Evolutionary conservation across 2,888 invertebrate species (phyloP), one percentile per base, ranked within the genome.

Genomic region (Patella depressa): DNA sequence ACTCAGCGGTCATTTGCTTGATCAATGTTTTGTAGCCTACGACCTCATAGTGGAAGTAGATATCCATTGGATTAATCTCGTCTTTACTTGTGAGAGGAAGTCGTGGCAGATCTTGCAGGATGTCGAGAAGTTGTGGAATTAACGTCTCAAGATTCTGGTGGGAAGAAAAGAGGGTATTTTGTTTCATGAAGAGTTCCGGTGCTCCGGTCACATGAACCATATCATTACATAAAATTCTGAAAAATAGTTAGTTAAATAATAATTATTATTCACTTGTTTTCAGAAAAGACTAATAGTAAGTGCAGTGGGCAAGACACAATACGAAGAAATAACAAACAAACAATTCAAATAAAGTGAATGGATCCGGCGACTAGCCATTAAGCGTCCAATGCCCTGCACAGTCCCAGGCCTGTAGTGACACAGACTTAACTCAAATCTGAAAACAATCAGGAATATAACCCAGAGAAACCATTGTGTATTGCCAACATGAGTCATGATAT

Each of bases 41-140:
- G 17, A 86, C 84, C 81, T 90, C 89, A 29, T 84, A 86, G 74
- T 88, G 86, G 45, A 88, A 79, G 85, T 89, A 89, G 0, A 84
- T 76, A 53, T 90, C 89, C 59, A 88, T 78, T 3, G 89, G 89
- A 81, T 88, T 85, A 72, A 88, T 87, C 78, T 88, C 87, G 74
- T 88, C 85, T 65, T 81, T 79, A 65, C 83, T 84, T 4, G 87
- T 85, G 24, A 85, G 83, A 17, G 89, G 88, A 34, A 88, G 81
- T 17, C 75, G 72, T 9, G 89, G 86, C 55, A 86, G 82, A 69
- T 81, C 82, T 71, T 85, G 83, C n/a, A 88, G 73, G 53, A 82
- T 73, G 11, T 79, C 74, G 17, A 84, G 72, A 71, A 86, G 79
- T 24, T 84, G 83, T 24, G 84, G 83, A 45, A 87, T 79, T 24